Evolutionary conservation across 1,140 invertebrate species (phyloP).

Genomic region (Lordiphosa stackelbergi): DNA sequence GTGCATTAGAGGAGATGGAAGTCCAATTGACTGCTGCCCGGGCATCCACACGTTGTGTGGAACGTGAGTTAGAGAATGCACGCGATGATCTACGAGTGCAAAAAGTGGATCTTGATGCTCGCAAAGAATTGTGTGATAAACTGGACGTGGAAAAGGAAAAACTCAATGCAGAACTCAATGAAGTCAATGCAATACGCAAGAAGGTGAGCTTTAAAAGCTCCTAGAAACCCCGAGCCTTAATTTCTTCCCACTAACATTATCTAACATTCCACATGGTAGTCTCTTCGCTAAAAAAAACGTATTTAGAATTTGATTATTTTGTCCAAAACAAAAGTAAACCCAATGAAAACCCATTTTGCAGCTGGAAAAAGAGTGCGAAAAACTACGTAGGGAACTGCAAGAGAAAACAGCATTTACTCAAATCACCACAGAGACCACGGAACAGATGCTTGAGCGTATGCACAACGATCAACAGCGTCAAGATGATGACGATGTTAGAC

Average conservation of each 20-base stretch:
- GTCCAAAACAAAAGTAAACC: neutral
- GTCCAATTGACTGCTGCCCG: conserved; percentile 38
- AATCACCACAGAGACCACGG: conserved; percentile 55
- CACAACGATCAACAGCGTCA: conserved; percentile 60
- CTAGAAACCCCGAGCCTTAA: conserved; percentile 2
- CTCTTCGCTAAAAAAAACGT: neutral
- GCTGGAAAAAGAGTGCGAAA: conserved; percentile 46
- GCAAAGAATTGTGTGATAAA: conserved; percentile 69
- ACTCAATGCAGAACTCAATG: conserved; percentile 66
- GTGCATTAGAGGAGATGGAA: conserved; percentile 48
- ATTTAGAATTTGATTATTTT: conserved; percentile 3
- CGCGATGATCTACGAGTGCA: conserved; percentile 45
- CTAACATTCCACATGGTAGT: conserved; percentile 2
- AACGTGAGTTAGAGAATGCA: conserved; percentile 48
- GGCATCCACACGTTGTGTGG: conserved; percentile 31
- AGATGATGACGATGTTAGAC: conserved; percentile 38
- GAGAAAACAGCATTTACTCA: conserved; percentile 35
- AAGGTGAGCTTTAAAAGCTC: conserved; percentile 51
- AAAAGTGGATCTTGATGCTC: conserved; percentile 64
- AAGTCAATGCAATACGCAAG: conserved; percentile 52
- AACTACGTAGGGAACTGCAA: conserved; percentile 50
- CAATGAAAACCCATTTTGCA: conserved; percentile 17
- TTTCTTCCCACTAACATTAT: conserved; percentile 4
- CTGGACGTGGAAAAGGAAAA: conserved; percentile 66
- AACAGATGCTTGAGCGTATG: conserved; percentile 48